Evolutionary conservation across 2,797 vertebrate species (phyloP).

Genomic region (Scarus forsteni): DNA sequence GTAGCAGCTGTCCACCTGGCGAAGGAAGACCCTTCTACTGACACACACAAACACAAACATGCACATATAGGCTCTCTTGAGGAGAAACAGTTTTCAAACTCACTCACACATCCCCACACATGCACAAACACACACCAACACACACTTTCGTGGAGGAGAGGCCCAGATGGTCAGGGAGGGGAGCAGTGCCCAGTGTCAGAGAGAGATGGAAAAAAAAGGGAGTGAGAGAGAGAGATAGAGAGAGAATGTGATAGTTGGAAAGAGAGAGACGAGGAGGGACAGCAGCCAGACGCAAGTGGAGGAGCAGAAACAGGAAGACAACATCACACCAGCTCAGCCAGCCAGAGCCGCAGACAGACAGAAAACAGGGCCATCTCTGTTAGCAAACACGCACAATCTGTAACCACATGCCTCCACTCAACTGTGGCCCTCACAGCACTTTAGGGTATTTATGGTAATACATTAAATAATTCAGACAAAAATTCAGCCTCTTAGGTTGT

Average conservation of each 20-base stretch:
- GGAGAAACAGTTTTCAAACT: constrained; percentile 64
- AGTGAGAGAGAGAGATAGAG: constrained; percentile 17
- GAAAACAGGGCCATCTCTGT: constrained; percentile 59
- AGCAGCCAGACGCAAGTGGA: constrained; percentile 64
- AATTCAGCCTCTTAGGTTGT: not conserved
- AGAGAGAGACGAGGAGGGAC: constrained; percentile 52
- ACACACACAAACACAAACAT: constrained; percentile 52
- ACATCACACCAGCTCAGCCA: constrained; percentile 56
- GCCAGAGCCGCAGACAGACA: constrained; percentile 57
- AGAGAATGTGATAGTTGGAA: constrained; percentile 35
- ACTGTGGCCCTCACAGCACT: constrained; percentile 13
- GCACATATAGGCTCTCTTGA: constrained; percentile 70
- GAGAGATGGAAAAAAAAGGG: constrained; percentile 55
- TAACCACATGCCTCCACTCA: constrained; percentile 54
- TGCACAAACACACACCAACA: constrained; percentile 3
- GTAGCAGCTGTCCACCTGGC: constrained; percentile 97
- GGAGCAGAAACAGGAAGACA: constrained; percentile 72
- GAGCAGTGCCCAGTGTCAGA: constrained; percentile 74
- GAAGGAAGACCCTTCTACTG: constrained; percentile 81
- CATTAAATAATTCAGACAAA: not conserved
- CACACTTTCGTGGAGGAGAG: constrained; percentile 58
- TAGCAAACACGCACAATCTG: constrained; percentile 64
- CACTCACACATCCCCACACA: constrained; percentile 41
- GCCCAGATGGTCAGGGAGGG: constrained; percentile 81
- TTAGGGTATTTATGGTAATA: constrained; percentile 17